phyloP scores from a whole-genome alignment of 2,113 vertebrate species.

The Laticauda colubrina region DNA sequence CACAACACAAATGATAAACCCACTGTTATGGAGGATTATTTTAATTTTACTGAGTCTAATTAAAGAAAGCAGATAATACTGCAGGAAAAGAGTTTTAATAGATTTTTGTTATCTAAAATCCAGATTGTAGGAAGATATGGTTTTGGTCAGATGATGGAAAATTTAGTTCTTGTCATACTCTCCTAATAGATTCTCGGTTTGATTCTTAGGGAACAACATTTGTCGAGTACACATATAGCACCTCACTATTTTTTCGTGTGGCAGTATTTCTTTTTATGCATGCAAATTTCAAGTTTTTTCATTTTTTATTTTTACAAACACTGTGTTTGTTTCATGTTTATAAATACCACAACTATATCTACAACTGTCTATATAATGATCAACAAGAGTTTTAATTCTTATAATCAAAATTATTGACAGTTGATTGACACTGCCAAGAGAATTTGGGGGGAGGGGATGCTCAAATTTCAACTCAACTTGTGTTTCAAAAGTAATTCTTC shows the following conservation, averaged over 20 bases:
- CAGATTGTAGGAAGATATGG: neutral
- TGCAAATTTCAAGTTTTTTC: neutral
- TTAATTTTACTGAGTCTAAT: neutral
- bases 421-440: neutral
- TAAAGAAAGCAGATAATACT: neutral
- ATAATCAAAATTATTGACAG: neutral
- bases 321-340: neutral
- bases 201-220: neutral
- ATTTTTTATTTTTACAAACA: neutral
- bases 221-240: neutral
- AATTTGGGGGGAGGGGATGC: accelerated
- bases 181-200: neutral
- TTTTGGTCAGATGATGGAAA: neutral
- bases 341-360: neutral
- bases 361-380: neutral
- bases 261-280: neutral
- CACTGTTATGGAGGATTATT: neutral
- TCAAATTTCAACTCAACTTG: neutral
- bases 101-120: neutral
- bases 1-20: neutral
- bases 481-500: neutral
- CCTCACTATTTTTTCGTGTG: neutral
- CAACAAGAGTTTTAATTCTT: neutral
- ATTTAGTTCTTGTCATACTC: neutral
- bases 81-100: neutral